These are phyloP conservation scores for Rhinoptilus africanus DNA, from an alignment of 2,113 vertebrate species.

Conservation along the genomic window DNA sequence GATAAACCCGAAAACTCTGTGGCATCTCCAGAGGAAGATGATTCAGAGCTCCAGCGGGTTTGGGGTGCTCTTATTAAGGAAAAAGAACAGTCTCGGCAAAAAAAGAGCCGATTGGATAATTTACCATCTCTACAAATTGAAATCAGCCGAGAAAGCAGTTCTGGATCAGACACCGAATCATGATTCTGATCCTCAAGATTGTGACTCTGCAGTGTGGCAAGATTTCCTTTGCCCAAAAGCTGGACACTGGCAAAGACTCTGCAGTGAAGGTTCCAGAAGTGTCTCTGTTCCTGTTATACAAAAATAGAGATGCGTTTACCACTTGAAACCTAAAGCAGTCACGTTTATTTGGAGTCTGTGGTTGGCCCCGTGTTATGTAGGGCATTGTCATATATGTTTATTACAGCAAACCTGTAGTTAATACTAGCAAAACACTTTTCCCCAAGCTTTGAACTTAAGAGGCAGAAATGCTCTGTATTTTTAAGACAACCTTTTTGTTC, in stretches of 20 bases:
- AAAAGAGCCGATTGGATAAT: slow-evolving; percentile 94
- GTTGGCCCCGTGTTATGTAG: slow-evolving; percentile 44
- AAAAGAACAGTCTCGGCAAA: slow-evolving; percentile 89
- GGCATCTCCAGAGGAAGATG: slow-evolving; percentile 82
- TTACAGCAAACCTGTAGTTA: slow-evolving; percentile 53
- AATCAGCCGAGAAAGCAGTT: slow-evolving; percentile 96
- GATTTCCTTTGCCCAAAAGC: not conserved
- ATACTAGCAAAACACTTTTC: slow-evolving; percentile 45
- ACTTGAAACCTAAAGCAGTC: slow-evolving; percentile 53
- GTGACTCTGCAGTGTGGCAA: slow-evolving; percentile 16
- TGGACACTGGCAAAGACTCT: slow-evolving; percentile 33
- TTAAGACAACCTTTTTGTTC: slow-evolving; percentile 67
- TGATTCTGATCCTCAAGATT: slow-evolving; percentile 68
- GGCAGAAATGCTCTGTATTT: slow-evolving; percentile 67
- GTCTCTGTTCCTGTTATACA: slow-evolving; percentile 25
- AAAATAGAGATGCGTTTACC: not conserved
- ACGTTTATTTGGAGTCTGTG: slow-evolving; percentile 14
- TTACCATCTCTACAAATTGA: slow-evolving; percentile 96
- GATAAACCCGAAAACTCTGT: slow-evolving; percentile 69
- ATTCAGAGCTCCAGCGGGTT: slow-evolving; percentile 89
- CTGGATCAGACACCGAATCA: slow-evolving; percentile 89
- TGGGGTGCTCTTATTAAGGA: slow-evolving; percentile 98
- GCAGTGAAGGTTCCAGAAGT: slow-evolving; percentile 13
- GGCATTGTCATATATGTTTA: slow-evolving; percentile 49
- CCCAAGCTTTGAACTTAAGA: slow-evolving; percentile 62